A percentile compares a stretch with the other conserved stretches of the same genome.
Evolutionary conservation across 2,797 vertebrate species (phyloP).

Genomic region (Manis javanica): DNA sequence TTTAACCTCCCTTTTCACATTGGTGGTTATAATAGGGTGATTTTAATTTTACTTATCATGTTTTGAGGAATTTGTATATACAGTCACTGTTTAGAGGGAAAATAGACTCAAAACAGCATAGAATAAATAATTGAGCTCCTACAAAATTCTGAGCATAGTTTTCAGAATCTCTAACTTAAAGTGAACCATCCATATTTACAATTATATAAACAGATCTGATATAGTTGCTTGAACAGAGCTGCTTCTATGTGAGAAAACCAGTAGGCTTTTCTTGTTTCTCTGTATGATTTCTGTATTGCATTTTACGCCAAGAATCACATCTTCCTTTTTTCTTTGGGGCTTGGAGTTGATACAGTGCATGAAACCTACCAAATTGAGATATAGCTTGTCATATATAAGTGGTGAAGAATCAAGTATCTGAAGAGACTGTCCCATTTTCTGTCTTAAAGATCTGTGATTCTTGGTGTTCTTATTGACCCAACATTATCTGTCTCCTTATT

Average conservation of each 20-base stretch:
- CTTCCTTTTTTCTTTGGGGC: not conserved
- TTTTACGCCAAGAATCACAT: slow-evolving; percentile 26
- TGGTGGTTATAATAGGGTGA: not conserved
- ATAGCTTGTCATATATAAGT: not conserved
- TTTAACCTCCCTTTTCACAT: slow-evolving; percentile 42
- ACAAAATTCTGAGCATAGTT: not conserved
- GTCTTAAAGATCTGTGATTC: not conserved
- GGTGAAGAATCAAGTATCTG: not conserved
- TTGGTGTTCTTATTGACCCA: not conserved
- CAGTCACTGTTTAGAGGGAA: slow-evolving; percentile 1
- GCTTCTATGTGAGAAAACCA: slow-evolving; percentile 30
- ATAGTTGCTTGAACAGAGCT: slow-evolving; percentile 48
- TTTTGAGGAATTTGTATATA: slow-evolving; percentile 7
- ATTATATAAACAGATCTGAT: slow-evolving; percentile 38
- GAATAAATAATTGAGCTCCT: slow-evolving; percentile 31
- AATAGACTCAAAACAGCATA: slow-evolving; percentile 16
- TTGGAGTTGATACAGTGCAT: not conserved
- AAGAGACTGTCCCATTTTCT: not conserved
- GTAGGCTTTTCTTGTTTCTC: not conserved
- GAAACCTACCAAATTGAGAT: slow-evolving; percentile 35
- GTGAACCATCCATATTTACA: slow-evolving; percentile 68
- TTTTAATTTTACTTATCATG: slow-evolving; percentile 40
- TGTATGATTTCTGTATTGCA: not conserved
- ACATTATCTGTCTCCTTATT: not conserved
- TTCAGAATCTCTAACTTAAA: slow-evolving; percentile 68